These are phyloP conservation scores for Phainopepla nitens DNA, from an alignment of 2,113 vertebrate species.

Conservation along the genomic window DNA sequence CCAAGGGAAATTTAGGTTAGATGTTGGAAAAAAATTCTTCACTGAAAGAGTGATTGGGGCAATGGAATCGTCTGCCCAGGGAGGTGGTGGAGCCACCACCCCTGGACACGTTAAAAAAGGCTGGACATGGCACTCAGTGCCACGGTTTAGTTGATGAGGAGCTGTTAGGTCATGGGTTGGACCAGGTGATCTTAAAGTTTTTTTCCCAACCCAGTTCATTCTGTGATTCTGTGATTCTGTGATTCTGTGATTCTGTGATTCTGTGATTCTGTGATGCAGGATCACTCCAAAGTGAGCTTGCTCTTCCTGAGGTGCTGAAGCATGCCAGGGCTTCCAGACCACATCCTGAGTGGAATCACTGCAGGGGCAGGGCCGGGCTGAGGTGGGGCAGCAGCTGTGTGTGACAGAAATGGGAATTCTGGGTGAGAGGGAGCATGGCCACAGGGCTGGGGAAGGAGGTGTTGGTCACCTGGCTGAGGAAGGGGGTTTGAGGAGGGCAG, in stretches of 20 bases:
- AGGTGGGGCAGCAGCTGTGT: fast-evolving
- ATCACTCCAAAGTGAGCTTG: not conserved
- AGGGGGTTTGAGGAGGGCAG: not conserved
- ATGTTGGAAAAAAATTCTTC: not conserved
- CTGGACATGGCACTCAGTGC: not conserved
- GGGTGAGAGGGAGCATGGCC: fast-evolving
- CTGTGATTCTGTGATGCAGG: not conserved
- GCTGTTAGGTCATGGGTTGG: not conserved
- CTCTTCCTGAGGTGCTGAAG: not conserved
- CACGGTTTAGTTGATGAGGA: not conserved
- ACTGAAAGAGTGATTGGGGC: not conserved
- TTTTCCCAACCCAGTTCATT: not conserved
- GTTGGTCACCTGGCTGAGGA: fast-evolving
- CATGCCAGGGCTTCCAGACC: fast-evolving
- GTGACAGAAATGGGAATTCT: fast-evolving
- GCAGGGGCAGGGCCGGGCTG: not conserved
- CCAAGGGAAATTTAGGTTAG: not conserved
- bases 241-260: not conserved
- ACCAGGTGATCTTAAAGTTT: not conserved
- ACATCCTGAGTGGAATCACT: fast-evolving
- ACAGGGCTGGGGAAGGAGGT: not conserved
- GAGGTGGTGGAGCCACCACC: not conserved
- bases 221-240: not conserved
- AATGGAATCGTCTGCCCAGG: not conserved
- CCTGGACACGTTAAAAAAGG: fast-evolving